These are phyloP conservation scores for Catotricha subobsoleta DNA, from an alignment of 2,888 invertebrate genomes.

Conservation along the genomic window DNA sequence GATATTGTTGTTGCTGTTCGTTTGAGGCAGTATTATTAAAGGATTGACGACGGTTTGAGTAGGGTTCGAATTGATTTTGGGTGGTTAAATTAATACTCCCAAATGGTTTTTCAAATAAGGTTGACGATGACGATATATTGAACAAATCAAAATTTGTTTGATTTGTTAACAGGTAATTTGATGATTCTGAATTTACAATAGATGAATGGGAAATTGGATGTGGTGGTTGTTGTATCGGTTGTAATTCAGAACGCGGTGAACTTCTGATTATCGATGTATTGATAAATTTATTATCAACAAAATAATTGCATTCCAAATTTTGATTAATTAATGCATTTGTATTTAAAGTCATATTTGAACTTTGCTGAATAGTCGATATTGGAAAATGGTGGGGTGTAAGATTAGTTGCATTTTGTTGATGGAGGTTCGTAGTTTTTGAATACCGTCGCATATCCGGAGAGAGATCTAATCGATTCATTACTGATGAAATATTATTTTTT, in stretches of 20 bases:
- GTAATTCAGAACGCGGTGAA: too few species aligned
- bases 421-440: constrained; percentile 28
- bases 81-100: constrained; percentile 8
- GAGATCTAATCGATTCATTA: constrained; percentile 4
- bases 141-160: constrained; percentile 6
- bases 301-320: constrained; percentile 2
- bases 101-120: constrained; percentile 6
- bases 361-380: constrained; percentile 6
- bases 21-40: too few species aligned
- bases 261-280: background rate
- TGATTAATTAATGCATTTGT: constrained; percentile 9
- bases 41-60: too few species aligned
- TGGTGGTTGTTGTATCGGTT: background rate
- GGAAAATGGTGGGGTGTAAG: constrained; percentile 13
- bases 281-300: background rate
- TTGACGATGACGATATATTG: constrained; percentile 3
- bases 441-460: constrained; percentile 15
- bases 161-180: background rate
- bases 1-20: too few species aligned
- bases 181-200: background rate
- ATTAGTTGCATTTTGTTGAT: constrained; percentile 16
- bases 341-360: background rate
- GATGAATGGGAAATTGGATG: background rate
- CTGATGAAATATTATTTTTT: constrained; percentile 4
- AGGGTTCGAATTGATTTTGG: constrained; percentile 8